Evolutionary conservation across 1,140 invertebrate species (phyloP), one percentile per base, ranked within the genome.

Genomic region (Pseudomyrmex flavicornis): DNA sequence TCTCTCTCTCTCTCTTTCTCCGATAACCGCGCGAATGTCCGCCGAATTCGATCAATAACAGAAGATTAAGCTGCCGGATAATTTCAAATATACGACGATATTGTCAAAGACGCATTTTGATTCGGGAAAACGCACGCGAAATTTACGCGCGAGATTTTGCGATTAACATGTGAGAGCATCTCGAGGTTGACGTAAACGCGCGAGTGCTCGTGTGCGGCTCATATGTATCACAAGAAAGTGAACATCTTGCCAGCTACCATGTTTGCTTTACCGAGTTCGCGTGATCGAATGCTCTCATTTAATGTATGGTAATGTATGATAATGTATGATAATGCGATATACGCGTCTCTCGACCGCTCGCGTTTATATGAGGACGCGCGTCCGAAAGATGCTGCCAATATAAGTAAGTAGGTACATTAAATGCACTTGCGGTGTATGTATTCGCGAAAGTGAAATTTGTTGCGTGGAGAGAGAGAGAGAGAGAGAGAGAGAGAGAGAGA

Each of bases 291-390:
- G 80, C 52, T 82, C 74, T 74, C 82, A 58, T 80, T 76, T 85
- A 88, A 89, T 80, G 74, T 89, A 89, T 89, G 86, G 83, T 89
- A 89, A 89, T 89, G 73, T 89, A 89, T 85, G 87, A 83, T 89
- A 89, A 89, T 89, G 52, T 85, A 88, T 89, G 86, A 85, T 88
- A 88, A 88, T 88, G 58, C 46, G 58, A 83, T 85, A 76, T 85
- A 83, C 79, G 59, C 35, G 35, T 35, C 35, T 80, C 59, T 80
- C 59, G 63, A 75, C 73, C 62, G 35, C 74, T 46, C 74, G 82
- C 74, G 46, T 76, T 86, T 86, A 84, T 58, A 35, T 35, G 35
- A 35, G 66, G 58, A 84, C 62, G 56, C 85, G 74, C 70, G 70
- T 48, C 72, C 56, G 54, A 54, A 17, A 70, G 50, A 83, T 77